These are phyloP conservation scores for Meloe dianella DNA, from an alignment of 2,888 invertebrate species.

Conservation along the genomic window DNA sequence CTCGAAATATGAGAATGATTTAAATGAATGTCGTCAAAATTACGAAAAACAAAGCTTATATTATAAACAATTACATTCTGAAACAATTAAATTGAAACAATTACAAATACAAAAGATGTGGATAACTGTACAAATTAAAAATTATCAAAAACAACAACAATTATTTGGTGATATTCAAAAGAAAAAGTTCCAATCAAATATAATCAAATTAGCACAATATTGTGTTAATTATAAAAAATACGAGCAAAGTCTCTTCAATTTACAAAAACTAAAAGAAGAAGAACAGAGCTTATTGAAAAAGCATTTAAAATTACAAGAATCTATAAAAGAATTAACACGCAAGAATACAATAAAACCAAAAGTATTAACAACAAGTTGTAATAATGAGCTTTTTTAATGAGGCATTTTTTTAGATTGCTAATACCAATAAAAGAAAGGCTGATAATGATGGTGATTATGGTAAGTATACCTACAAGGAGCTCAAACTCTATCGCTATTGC, in stretches of 20 bases:
- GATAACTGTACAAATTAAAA: background rate
- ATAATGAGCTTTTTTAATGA: background rate
- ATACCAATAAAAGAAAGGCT: background rate
- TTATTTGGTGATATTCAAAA: background rate
- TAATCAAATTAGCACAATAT: background rate
- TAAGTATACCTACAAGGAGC: too few species aligned
- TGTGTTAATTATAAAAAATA: background rate
- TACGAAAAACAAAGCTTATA: background rate
- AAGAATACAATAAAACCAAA: background rate
- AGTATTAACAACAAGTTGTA: background rate
- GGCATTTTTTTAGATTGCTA: background rate
- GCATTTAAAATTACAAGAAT: constrained; percentile 4
- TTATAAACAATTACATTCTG: constrained; percentile 1
- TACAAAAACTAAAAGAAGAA: background rate
- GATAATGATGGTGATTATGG: background rate
- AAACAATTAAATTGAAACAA: background rate
- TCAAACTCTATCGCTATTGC: too few species aligned
- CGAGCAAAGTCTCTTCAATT: background rate
- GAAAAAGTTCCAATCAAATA: background rate
- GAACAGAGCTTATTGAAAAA: background rate
- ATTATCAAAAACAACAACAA: background rate
- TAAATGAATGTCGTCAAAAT: constrained; percentile 1
- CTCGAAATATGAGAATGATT: background rate
- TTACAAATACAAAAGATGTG: background rate
- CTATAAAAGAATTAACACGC: background rate